These are phyloP conservation scores for Octomys mimax DNA, from an alignment of 2,797 vertebrate genomes.

Conservation along the genomic window DNA sequence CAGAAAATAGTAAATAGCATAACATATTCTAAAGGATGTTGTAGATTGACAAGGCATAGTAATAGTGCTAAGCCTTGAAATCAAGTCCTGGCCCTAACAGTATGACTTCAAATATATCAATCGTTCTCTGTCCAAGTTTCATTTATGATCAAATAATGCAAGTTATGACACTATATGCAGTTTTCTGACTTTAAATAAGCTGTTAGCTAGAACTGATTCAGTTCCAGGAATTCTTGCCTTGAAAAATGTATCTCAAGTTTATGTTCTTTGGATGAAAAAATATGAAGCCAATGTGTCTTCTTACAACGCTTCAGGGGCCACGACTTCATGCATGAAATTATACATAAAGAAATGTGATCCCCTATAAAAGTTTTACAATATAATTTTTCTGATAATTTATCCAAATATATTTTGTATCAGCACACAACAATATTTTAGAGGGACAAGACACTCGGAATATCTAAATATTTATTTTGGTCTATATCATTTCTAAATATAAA, in stretches of 20 bases:
- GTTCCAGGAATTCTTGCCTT: background rate
- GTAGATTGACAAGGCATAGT: background rate
- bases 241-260: background rate
- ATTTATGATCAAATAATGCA: background rate
- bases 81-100: background rate
- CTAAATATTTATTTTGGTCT: constrained; percentile 60
- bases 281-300: background rate
- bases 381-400: constrained; percentile 60
- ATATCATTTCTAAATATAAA: constrained; percentile 40
- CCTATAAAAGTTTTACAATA: background rate
- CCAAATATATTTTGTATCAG: constrained; percentile 17
- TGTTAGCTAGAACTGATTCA: background rate
- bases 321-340: background rate
- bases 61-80: background rate
- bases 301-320: background rate
- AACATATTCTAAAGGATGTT: background rate
- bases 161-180: background rate
- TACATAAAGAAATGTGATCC: background rate
- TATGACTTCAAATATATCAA: accelerated
- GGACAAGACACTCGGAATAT: constrained; percentile 32
- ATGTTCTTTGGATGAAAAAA: constrained; percentile 39
- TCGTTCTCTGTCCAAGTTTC: background rate
- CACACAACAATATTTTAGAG: constrained; percentile 59
- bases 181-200: background rate
- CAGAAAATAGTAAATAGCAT: background rate